Percentiles rank a stretch among this genome's conserved stretches.
phyloP scores from a whole-genome alignment of 2,888 invertebrate species.

The Linnaemya vulpina region DNA sequence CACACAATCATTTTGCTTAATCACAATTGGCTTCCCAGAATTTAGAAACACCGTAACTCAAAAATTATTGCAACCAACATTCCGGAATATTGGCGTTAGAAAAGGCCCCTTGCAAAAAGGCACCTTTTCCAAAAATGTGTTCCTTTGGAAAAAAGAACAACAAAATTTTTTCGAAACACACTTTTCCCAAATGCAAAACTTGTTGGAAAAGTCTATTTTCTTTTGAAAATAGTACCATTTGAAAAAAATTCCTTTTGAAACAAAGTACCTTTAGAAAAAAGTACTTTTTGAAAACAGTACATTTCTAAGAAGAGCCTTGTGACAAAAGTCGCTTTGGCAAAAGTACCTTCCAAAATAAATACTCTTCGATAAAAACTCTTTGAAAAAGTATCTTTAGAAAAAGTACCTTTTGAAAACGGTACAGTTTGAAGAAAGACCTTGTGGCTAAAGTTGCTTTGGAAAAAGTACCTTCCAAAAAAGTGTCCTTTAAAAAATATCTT shows the following conservation, averaged over 20 bases:
- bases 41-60: too few species aligned
- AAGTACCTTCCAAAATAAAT: not conserved
- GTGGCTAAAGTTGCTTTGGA: not conserved
- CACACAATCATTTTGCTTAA: not conserved
- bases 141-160: too few species aligned
- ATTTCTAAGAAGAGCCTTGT: not conserved
- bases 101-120: too few species aligned
- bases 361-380: not conserved
- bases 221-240: too few species aligned
- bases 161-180: too few species aligned
- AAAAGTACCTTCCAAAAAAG: not conserved
- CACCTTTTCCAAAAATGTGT: too few species aligned
- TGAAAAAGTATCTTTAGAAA: too few species aligned
- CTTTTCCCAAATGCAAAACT: too few species aligned
- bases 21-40: too few species aligned
- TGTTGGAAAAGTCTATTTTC: too few species aligned
- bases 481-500: not conserved
- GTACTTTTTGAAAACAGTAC: not conserved
- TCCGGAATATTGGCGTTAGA: too few species aligned
- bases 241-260: not conserved
- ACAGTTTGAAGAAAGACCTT: not conserved
- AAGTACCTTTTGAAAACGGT: not conserved
- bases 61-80: too few species aligned
- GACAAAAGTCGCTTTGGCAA: not conserved
- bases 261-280: not conserved